A percentile compares a stretch with the other conserved stretches of the same genome.
phyloP scores from a whole-genome alignment of 2,797 vertebrate genomes.

The Harpagifer antarcticus region DNA sequence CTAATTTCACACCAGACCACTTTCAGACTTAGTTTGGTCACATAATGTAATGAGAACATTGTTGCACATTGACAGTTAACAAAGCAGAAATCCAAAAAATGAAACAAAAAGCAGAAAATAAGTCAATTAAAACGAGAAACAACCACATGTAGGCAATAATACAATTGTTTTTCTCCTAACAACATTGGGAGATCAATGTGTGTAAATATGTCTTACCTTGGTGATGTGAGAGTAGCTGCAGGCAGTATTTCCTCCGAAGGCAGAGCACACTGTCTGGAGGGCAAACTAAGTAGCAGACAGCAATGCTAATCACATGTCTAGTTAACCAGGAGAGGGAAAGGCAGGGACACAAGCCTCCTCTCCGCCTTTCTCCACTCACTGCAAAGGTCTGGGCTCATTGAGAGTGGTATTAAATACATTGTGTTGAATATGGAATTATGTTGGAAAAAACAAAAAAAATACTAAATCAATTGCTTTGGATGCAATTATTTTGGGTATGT shows the following conservation, averaged over 20 bases:
- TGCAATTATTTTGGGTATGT: background rate
- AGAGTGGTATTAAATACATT: background rate
- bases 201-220: constrained; percentile 54
- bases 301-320: constrained; percentile 79
- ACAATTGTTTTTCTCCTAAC: background rate
- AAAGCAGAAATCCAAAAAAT: background rate
- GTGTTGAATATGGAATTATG: background rate
- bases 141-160: background rate
- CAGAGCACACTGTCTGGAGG: constrained; percentile 60
- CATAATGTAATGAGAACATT: background rate
- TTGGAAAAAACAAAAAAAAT: background rate
- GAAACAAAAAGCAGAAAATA: background rate
- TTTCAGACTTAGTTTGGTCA: background rate
- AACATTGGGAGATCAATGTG: background rate
- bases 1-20: background rate
- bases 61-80: background rate
- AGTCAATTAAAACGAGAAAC: background rate
- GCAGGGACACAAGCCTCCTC: constrained; percentile 52
- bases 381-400: constrained; percentile 34
- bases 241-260: constrained; percentile 55
- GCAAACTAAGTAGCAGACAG: constrained; percentile 66
- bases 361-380: constrained; percentile 53
- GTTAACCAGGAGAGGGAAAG: constrained; percentile 72
- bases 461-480: background rate
- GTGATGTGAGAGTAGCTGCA: constrained; percentile 31